Evolutionary conservation across 2,113 vertebrate species (phyloP), one percentile per base, ranked within the genome.

Genomic region (Zapus hudsonius): DNA sequence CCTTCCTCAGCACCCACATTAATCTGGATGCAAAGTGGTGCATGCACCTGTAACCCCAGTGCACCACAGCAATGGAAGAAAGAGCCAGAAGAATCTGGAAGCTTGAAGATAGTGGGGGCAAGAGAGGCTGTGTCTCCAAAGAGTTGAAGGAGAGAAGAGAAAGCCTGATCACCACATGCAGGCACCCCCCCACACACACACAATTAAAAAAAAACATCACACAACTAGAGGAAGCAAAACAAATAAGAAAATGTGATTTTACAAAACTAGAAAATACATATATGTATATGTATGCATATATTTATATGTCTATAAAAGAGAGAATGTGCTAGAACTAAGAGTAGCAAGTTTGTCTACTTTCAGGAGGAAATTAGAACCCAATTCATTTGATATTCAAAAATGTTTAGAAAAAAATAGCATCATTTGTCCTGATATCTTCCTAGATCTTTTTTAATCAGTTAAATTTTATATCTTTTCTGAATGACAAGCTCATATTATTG

Each of bases 371-470:
- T 33, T 75, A 12, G 22, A 59, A 90, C 63, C 8, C 4, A 15
- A 73, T 85, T 5, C 29, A 42, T 63, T 44, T 82, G 31, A 9
- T n/a, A 64, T 73, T 95, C 36, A 92, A 59, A 31, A 89, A 59
- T 64, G 6, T 59, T 29, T 27, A 70, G 47, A 47, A 93, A 44
- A 73, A 78, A 63, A 11, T n/a, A 89, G 2, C 17, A 88, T 75
- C 25, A 55, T 78, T 72, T 17, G 29, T 92, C 25, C 31, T 85
- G 64, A 59, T 16, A 55, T 73, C 88, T 94, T 73, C 82, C 33
- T 83, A 16, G 27, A 72, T 82, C 76, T 23, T 89, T 76, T 2
- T 84, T 93, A 93, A 81, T 84, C 81, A 69, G 10, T 84, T 78
- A 42, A 79, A 87, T 82, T 82, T 86, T 93, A 89, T 2, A 70